Evolutionary conservation across 2,113 vertebrate species (phyloP).

Genomic region (Empidonax traillii): DNA sequence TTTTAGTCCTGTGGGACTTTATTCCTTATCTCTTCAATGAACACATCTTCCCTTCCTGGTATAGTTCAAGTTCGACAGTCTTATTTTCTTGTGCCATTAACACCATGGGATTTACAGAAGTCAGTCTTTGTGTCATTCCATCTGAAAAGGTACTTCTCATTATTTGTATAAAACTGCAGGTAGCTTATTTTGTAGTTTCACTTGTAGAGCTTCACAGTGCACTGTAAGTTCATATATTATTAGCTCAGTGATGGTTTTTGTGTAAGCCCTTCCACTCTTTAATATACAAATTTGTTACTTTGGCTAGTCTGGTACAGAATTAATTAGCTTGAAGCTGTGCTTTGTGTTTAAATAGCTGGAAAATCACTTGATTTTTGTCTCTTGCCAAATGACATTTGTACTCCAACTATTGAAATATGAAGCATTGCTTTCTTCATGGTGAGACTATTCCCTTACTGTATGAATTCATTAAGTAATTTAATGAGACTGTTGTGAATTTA

Average conservation of each 20-base stretch:
- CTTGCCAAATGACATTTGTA: constrained; percentile 51
- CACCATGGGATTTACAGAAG: not conserved
- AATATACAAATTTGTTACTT: constrained; percentile 45
- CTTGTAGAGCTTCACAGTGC: not conserved
- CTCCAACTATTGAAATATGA: constrained; percentile 38
- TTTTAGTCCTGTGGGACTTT: not conserved
- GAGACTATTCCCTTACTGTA: not conserved
- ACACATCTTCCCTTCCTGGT: not conserved
- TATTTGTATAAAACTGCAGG: not conserved
- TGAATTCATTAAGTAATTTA: constrained; percentile 46
- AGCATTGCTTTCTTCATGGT: not conserved
- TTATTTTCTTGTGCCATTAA: not conserved
- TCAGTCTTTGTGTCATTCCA: not conserved
- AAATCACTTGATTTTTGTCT: constrained; percentile 66
- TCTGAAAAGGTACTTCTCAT: not conserved
- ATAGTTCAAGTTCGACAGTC: not conserved
- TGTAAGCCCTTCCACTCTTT: not conserved
- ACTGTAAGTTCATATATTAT: not conserved
- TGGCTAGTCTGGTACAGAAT: constrained; percentile 25
- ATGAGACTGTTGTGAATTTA: not conserved
- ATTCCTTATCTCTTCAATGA: not conserved
- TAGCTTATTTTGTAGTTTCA: not conserved
- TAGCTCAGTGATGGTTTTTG: not conserved
- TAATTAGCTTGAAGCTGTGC: constrained; percentile 67
- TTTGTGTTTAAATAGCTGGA: constrained; percentile 68